Conservation (phyloP, 2,113 vertebrate species). For the Arvicanthis niloticus region DNA sequence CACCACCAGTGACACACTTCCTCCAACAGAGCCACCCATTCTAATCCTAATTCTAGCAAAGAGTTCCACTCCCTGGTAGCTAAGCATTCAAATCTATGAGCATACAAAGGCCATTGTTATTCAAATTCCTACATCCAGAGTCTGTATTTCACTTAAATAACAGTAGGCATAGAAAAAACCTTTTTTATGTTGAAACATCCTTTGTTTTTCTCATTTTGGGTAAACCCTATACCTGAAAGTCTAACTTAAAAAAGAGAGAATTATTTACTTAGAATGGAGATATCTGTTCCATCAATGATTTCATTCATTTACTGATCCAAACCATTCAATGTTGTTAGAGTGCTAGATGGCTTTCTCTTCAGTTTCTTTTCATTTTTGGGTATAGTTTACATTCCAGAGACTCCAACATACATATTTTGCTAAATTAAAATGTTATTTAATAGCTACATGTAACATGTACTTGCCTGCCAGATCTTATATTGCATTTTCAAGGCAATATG, state of each 20-base stretch:
- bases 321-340: background rate
- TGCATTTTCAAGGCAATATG: conserved; percentile 27
- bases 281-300: background rate
- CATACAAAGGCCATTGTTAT: background rate
- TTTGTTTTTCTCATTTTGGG: background rate
- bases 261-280: background rate
- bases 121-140: background rate
- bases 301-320: background rate
- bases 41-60: background rate
- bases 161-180: background rate
- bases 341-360: background rate
- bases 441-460: background rate
- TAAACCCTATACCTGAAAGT: background rate
- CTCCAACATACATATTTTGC: background rate
- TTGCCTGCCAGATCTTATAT: background rate
- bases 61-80: background rate
- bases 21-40: background rate
- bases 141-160: background rate
- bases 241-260: background rate
- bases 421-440: conserved; percentile 45
- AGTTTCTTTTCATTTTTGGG: background rate
- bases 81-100: background rate
- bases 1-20: background rate
- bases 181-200: background rate
- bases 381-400: conserved; percentile 8